Conservation (phyloP, 2,113 vertebrate species). For the Phoenicopterus ruber region DNA sequence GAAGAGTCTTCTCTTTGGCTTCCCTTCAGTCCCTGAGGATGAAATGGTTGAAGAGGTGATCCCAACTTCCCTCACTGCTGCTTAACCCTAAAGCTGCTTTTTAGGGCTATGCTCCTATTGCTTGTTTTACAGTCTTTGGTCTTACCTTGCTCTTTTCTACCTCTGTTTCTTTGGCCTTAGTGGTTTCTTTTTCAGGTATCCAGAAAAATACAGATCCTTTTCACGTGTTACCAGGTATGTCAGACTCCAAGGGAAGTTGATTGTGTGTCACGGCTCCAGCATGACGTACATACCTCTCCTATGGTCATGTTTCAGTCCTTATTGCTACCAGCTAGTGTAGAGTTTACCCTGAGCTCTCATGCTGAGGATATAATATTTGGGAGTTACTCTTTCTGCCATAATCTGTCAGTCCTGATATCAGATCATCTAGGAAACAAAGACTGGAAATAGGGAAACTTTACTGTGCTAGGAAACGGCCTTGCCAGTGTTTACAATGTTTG, state of each 20-base stretch:
- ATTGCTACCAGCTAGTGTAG: rapidly evolving
- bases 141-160: background rate
- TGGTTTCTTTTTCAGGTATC: background rate
- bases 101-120: background rate
- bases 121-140: background rate
- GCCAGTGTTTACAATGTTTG: background rate
- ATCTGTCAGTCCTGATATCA: background rate
- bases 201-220: background rate
- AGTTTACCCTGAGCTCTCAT: background rate
- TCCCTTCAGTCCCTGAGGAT: background rate
- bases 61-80: background rate
- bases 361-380: background rate
- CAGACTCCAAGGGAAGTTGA: background rate
- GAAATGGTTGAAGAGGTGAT: background rate
- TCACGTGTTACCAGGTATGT: background rate
- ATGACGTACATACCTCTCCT: rapidly evolving
- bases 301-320: background rate
- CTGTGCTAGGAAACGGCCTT: background rate
- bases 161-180: background rate
- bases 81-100: background rate
- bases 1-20: background rate
- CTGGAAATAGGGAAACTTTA: background rate
- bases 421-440: background rate
- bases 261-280: background rate
- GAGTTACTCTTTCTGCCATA: background rate